A percentile compares a stretch with the other conserved stretches of the same genome.
Evolutionary conservation across 2,113 vertebrate genomes (phyloP).

Genomic region (Phyllostomus discolor): DNA sequence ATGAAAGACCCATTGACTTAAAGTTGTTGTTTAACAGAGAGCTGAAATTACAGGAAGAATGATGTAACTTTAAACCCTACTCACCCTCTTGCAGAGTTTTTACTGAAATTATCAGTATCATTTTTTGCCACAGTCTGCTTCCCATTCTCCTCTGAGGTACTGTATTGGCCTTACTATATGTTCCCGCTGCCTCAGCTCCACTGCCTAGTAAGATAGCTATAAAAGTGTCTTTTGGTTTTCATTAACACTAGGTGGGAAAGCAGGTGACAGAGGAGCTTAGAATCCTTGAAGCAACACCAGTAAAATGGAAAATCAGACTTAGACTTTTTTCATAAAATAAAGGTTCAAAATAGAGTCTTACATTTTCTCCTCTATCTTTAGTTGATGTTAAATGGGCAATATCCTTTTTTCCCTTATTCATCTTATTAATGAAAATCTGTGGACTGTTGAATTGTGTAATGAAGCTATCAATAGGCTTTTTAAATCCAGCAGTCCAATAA

Average conservation of each 20-base stretch:
- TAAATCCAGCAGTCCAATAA: constrained; percentile 50
- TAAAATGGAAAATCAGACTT: neutral
- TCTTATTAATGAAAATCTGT: constrained; percentile 44
- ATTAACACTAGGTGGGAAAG: neutral
- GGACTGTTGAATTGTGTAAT: constrained; percentile 58
- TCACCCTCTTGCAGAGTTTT: constrained; percentile 64
- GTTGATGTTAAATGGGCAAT: neutral
- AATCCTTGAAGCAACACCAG: neutral
- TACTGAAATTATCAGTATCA: constrained; percentile 61
- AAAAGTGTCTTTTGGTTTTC: neutral
- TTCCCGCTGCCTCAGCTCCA: neutral
- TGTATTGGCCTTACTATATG: neutral
- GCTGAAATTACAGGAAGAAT: constrained; percentile 78
- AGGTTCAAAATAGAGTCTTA: neutral
- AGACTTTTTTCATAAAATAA: neutral
- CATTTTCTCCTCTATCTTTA: constrained; percentile 1
- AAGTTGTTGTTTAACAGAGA: constrained; percentile 81
- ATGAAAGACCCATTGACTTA: constrained; percentile 88
- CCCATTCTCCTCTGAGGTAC: constrained; percentile 35
- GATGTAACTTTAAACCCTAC: constrained; percentile 80
- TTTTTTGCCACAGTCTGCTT: constrained; percentile 56
- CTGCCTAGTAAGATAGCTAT: neutral
- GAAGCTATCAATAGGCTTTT: constrained; percentile 63
- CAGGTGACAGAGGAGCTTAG: neutral
- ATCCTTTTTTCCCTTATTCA: constrained; percentile 41